Base-by-base conservation (phyloP, 35 echinoderm and acorn worm species). In the Ophiothrix spiculata region DNA sequence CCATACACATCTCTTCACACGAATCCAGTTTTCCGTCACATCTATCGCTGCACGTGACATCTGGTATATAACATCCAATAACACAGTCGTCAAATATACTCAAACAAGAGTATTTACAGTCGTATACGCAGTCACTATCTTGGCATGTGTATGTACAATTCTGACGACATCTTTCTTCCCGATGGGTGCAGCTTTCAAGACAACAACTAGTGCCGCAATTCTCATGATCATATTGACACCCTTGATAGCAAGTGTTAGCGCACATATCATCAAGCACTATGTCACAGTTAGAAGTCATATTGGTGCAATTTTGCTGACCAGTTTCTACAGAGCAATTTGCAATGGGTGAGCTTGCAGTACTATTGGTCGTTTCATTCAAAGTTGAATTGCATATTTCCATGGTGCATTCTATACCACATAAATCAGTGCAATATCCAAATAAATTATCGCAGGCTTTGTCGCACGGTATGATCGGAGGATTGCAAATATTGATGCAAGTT, bases 311-410 rank as follows among this genome's bases (percentile, higher is more conserved):
- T 4, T 69, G n/a, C n/a, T n/a, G n/a, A n/a, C n/a, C n/a, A n/a
- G n/a, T n/a, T n/a, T n/a, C n/a, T n/a, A n/a, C n/a, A n/a, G n/a
- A n/a, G n/a, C n/a, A n/a, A n/a, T n/a, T n/a, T n/a, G n/a, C n/a
- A n/a, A n/a, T n/a, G n/a, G n/a, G n/a, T n/a, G n/a, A n/a, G n/a
- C n/a, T n/a, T n/a, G 25, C 8, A 69, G 36, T 40, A 17, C 42
- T 25, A 13, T 36, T 32, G 13, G 33, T n/a, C 40, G n/a, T 39
- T 37, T 31, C 79, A 75, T 31, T 15, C 15, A 33, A 33, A 15
- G 35, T 33, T 64, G 36, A 36, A 37, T 37, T 82, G 79, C 85
- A 87, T 28, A 25, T 87, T 77, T 87, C 85, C 31, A 33, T 23
- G 3, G 76, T 46, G 36, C 85, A 87, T 33, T 76, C 76, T 1